These are phyloP conservation scores for Caenorhabditis imperialis DNA, from an alignment of 2,888 invertebrate genomes.

Conservation along the genomic window DNA sequence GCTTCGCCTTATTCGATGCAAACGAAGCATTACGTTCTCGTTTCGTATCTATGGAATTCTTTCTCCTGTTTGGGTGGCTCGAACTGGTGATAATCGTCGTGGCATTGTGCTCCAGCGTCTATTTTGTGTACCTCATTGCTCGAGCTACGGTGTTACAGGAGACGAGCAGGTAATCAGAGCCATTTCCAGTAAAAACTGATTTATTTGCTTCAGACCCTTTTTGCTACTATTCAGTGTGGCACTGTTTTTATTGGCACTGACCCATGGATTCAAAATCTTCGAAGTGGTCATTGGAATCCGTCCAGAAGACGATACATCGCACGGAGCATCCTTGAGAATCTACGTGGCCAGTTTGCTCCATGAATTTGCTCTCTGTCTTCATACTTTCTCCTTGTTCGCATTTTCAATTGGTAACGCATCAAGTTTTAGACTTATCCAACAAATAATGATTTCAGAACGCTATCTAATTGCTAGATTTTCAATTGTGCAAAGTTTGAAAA, in stretches of 20 bases:
- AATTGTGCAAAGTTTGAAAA: not conserved
- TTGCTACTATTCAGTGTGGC: conserved; percentile 21
- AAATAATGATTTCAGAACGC: conserved; percentile 13
- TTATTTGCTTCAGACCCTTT: conserved; percentile 17
- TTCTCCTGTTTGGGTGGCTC: conserved; percentile 6
- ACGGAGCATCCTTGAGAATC: not conserved
- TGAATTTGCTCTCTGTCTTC: conserved; percentile 24
- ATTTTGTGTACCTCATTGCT: conserved; percentile 28
- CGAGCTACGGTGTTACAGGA: conserved; percentile 13
- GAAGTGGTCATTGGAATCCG: conserved; percentile 18
- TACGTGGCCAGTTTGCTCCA: conserved; percentile 29
- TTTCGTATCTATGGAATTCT: conserved; percentile 13
- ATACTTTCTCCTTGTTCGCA: conserved; percentile 18
- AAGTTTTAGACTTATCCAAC: not conserved
- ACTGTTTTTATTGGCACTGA: conserved; percentile 24
- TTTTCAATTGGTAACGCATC: conserved; percentile 15
- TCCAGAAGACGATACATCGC: conserved; percentile 10
- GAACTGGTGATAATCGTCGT: conserved; percentile 8
- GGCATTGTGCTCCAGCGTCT: conserved; percentile 19
- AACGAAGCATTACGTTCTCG: not conserved
- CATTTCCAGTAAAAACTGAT: not conserved
- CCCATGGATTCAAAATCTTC: conserved; percentile 25
- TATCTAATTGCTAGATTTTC: conserved; percentile 12
- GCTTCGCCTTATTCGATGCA: not conserved
- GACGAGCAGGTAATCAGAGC: conserved; percentile 21